Conservation (phyloP, 92 coral and sea anemone genomes). For the Heteractis magnifica region DNA sequence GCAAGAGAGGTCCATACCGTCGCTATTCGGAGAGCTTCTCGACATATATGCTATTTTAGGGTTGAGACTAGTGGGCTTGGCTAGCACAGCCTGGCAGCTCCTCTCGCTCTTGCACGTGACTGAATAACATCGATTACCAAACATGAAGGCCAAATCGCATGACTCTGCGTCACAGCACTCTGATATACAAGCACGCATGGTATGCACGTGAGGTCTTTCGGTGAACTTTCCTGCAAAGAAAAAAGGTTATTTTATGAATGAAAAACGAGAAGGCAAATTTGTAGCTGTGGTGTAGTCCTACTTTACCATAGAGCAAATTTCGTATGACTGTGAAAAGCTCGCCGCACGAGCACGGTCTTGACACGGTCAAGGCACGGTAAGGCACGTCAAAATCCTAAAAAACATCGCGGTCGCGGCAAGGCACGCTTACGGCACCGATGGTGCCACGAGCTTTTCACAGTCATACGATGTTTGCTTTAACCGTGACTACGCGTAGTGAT, state of each 20-base stretch:
- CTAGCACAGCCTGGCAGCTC: slow-evolving; percentile 82
- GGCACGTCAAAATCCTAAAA: too few species aligned
- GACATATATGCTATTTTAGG: slow-evolving; percentile 85
- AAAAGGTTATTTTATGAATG: not conserved
- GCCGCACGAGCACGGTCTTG: too few species aligned
- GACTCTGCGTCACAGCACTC: slow-evolving; percentile 83
- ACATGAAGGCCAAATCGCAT: slow-evolving; percentile 98
- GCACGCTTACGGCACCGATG: too few species aligned
- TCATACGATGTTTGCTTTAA: too few species aligned
- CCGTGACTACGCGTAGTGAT: too few species aligned
- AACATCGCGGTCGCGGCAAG: too few species aligned
- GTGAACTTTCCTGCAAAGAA: slow-evolving; percentile 62
- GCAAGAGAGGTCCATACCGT: slow-evolving; percentile 24
- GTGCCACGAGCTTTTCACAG: too few species aligned
- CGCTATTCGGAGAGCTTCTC: slow-evolving; percentile 48
- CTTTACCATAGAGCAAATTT: too few species aligned
- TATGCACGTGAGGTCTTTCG: slow-evolving; percentile 57
- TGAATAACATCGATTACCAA: slow-evolving; percentile 94
- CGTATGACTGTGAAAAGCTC: too few species aligned
- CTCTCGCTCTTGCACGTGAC: slow-evolving; percentile 81
- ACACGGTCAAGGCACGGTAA: too few species aligned
- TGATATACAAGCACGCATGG: slow-evolving; percentile 79
- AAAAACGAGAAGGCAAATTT: too few species aligned
- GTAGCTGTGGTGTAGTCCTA: too few species aligned
- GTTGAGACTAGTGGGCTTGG: slow-evolving; percentile 67